Conservation (phyloP, 35 echinoderm and acorn worm species). For the Hemicentrotus pulcherrimus region DNA sequence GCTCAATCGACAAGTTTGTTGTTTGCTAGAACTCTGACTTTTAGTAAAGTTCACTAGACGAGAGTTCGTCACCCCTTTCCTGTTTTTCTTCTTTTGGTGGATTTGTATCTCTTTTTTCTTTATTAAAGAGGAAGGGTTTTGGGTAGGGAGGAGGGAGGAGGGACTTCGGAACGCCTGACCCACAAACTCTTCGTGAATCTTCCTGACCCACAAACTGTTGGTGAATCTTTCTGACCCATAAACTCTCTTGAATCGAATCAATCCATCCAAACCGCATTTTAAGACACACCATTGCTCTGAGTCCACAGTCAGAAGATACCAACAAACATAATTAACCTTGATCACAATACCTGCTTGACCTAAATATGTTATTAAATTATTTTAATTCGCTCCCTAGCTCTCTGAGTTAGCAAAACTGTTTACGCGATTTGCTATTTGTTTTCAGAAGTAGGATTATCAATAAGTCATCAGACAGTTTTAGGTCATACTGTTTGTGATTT, state of each 20-base stretch:
- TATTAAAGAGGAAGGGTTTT: background rate
- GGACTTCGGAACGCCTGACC: background rate
- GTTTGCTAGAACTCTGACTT: slow-evolving; percentile 23
- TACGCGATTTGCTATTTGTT: background rate
- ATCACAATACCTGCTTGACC: background rate
- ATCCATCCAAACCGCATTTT: background rate
- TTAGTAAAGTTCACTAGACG: slow-evolving; percentile 17
- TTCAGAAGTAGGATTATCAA: background rate
- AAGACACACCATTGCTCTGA: background rate
- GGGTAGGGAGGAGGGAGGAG: background rate
- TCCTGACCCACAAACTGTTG: background rate
- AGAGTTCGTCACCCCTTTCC: background rate
- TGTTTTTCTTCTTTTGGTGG: background rate
- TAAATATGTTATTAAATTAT: background rate
- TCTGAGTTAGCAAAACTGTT: background rate
- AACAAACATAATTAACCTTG: background rate
- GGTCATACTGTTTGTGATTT: background rate
- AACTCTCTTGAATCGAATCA: background rate
- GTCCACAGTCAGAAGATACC: background rate
- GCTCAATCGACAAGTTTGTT: background rate
- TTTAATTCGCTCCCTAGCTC: background rate
- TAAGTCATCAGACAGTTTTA: background rate
- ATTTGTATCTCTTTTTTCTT: background rate
- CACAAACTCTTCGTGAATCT: background rate
- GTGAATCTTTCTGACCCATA: background rate